Conservation (phyloP, 2,113 vertebrate genomes). For the Stegastes partitus region DNA sequence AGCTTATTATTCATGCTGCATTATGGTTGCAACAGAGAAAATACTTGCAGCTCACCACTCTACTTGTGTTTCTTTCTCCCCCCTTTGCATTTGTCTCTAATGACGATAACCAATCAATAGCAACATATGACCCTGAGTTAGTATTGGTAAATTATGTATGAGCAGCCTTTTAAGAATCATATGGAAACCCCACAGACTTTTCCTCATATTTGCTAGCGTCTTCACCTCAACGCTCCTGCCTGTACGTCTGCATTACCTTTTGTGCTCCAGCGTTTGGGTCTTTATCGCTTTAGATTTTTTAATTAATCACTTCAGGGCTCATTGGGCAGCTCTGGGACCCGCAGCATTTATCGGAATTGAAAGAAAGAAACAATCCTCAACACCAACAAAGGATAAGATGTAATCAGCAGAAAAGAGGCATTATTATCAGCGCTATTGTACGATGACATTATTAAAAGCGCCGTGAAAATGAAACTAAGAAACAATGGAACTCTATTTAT, state of each 20-base stretch:
- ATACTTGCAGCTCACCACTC: no score
- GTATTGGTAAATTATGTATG: no score
- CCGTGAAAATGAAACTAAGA: slow-evolving; percentile 28
- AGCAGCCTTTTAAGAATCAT: not conserved
- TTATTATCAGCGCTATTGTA: slow-evolving; percentile 53
- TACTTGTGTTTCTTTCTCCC: no score
- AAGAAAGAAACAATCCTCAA: slow-evolving; percentile 64
- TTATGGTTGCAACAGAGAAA: no score
- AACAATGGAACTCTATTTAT: slow-evolving; percentile 22
- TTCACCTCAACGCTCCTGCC: slow-evolving; percentile 18
- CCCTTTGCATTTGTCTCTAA: no score
- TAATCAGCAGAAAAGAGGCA: slow-evolving; percentile 48
- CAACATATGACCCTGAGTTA: no score
- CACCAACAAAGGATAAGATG: slow-evolving; percentile 61
- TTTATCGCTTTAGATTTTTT: slow-evolving; percentile 71
- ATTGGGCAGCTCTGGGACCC: slow-evolving; percentile 51
- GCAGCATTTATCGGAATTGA: slow-evolving; percentile 70
- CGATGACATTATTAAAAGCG: slow-evolving; percentile 40
- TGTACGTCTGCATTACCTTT: slow-evolving; percentile 63
- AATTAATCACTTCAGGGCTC: slow-evolving; percentile 75
- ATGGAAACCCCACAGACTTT: not conserved
- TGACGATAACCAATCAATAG: no score
- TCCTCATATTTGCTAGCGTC: no score
- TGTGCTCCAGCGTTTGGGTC: slow-evolving; percentile 42
- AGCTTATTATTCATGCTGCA: no score